Evolutionary conservation across 2,888 invertebrate genomes (phyloP).

Genomic region (Andrena chrysosceles): DNA sequence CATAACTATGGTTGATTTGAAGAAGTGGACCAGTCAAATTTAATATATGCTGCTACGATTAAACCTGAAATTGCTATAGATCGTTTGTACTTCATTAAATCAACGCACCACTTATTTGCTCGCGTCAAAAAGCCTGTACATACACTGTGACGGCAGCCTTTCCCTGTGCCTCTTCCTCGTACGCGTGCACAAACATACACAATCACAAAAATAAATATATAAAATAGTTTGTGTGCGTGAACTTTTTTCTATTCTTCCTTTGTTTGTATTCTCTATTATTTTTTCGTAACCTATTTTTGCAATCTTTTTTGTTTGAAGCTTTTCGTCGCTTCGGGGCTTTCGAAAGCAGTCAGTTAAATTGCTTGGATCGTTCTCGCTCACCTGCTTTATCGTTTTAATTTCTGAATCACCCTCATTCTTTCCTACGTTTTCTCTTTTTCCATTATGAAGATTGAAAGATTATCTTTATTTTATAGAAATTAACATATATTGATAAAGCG

Average conservation of each 20-base stretch:
- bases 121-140: conserved; percentile 32
- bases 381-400: neutral
- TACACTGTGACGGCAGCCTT: conserved; percentile 39
- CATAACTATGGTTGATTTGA: too few relatives aligned
- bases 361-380: conserved; percentile 44
- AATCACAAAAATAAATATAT: conserved; percentile 78
- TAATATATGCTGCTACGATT: too few relatives aligned
- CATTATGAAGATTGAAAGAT: conserved; percentile 30
- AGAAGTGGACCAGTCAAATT: too few relatives aligned
- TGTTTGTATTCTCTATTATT: conserved; percentile 8
- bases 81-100: too few relatives aligned
- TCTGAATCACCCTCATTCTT: neutral
- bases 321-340: conserved; percentile 17
- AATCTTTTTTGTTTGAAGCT: conserved; percentile 29
- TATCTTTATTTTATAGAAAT: conserved; percentile 42
- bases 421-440: neutral
- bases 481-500: conserved; percentile 38
- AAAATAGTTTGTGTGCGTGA: conserved; percentile 65
- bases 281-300: conserved; percentile 14
- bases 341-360: conserved; percentile 43
- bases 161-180: conserved; percentile 59
- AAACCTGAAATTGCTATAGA: too few relatives aligned
- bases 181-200: conserved; percentile 68
- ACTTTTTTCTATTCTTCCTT: conserved; percentile 33
- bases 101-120: conserved; percentile 10